Evolutionary conservation across 2,888 invertebrate genomes (phyloP), one percentile per base, ranked within the genome.

Genomic region (Monopis laevigella): DNA sequence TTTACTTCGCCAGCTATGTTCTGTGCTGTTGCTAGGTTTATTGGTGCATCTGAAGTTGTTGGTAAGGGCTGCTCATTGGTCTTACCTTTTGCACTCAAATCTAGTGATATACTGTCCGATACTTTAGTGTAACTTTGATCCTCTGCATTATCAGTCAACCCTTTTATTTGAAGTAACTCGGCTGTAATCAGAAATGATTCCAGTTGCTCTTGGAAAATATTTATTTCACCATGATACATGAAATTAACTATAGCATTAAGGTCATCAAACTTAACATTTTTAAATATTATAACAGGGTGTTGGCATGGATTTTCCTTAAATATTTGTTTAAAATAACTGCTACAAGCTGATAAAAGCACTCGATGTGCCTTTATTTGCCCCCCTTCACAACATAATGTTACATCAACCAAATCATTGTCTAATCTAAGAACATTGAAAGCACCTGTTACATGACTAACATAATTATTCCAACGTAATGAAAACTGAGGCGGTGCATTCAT

Each of bases 391-490:
- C 90, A 90, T 48, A 93, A 74, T 45, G 92, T 93, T 41, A 93
- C 93, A 80, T 93, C 93, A 41, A 92, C 91, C 48, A 93, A 84
- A 72, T 84, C 88, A 66, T 86, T 85, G 55, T 85, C 84, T 50
- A 82, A 81, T 42, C 85, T 85, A 48, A 93, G 81, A 48, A 86
- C 84, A 65, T 90, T 90, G 59, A 93, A 88, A 32, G 91, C 90
- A 65, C 88, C 88, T 48, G 89, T 90, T 57, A 93, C 88, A 67
- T 89, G 89, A 56, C 85, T 84, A 60, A 89, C 84, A 65, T 93
- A 92, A 73, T 92, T 92, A 67, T 92, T 92, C 93, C 93, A 93
- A 50, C 91, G 88, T 52, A 93, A 78, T 49, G 92, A 91, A 73
- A 91, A 93, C 62, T 92, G 92, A 63, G 90, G 89, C 62, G 86